phyloP scores from a whole-genome alignment of 2,797 vertebrate genomes.

The Nyctalus aviator region DNA sequence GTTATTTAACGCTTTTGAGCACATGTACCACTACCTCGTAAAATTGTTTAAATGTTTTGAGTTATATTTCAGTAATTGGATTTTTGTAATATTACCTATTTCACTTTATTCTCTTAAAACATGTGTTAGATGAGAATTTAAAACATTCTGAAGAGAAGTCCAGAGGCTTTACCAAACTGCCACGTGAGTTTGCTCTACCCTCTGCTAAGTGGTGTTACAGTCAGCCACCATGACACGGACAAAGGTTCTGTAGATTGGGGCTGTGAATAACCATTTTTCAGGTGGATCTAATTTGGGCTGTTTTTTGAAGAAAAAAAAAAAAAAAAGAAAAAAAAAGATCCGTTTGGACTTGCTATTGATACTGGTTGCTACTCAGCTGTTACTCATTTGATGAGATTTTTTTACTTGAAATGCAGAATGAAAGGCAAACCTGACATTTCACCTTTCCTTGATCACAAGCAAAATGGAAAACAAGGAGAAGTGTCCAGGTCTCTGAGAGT shows the following conservation, averaged over 20 bases:
- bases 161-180: not conserved
- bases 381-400: not conserved
- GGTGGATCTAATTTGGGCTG: not conserved
- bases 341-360: slow-evolving; percentile 30
- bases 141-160: not conserved
- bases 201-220: no score
- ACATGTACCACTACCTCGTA: not conserved
- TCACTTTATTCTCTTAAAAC: slow-evolving; percentile 30
- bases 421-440: slow-evolving; percentile 28
- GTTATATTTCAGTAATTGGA: slow-evolving; percentile 33
- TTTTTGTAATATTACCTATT: not conserved
- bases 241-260: not conserved
- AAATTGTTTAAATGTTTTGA: slow-evolving; percentile 51
- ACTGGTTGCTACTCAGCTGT: not conserved
- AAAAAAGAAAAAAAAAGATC: not conserved
- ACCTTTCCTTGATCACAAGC: slow-evolving; percentile 46
- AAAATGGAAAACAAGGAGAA: slow-evolving; percentile 12
- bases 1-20: slow-evolving; percentile 21
- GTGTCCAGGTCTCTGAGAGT: not conserved
- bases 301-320: slow-evolving; percentile 19
- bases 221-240: not conserved
- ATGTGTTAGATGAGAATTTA: slow-evolving; percentile 26
- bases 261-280: not conserved
- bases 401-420: slow-evolving; percentile 41
- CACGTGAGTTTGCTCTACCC: not conserved